Base-by-base conservation (phyloP, 2,113 vertebrate species). In the Platichthys flesus region DNA sequence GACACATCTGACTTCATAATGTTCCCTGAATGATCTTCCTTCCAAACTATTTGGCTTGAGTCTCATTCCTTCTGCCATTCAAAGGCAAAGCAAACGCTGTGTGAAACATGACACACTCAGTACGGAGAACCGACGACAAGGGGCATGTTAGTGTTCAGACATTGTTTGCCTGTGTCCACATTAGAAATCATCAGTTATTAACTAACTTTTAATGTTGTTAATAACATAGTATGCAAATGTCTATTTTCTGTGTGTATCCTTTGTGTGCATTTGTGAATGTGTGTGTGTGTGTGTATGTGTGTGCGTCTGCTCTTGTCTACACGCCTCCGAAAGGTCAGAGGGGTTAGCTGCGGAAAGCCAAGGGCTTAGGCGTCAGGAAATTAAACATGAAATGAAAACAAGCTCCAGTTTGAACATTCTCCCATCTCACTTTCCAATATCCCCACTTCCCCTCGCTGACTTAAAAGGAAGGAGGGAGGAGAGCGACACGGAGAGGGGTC, bases 371-470 rank as follows among this genome's bases (percentile, higher is more conserved):
- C 95, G 95, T 95, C 97, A 98, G 97, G 97, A 98, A 98, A 98
- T 98, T 97, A 98, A 98, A 98, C 96, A 97, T 96, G 95, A 97
- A 98, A 97, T 97, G 96, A 97, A 97, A 98, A 98, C 97, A 98
- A 96, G 94, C 94, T 92, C 91, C 73, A 94, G 95, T 95, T 96
- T 96, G 95, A 95, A 95, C 93, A 93, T 94, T 94, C 96, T 95
- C 94, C 95, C 96, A 95, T 97, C 95, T 95, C 93, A 93, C 94
- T 94, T 95, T 96, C 95, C 93, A 94, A 93, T 93, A 96, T 96
- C 96, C 96, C 95, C 95, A 91, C 92, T 93, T 93, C 92, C 92
- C 91, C 90, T 88, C 64, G 81, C 85, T 77, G 89, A 95, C 93
- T 91, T 92, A 88, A 93, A 91, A 90, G 83, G 82, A 77, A 90